phyloP scores from a whole-genome alignment of 2,888 invertebrate species.

The Meloe dianella region DNA sequence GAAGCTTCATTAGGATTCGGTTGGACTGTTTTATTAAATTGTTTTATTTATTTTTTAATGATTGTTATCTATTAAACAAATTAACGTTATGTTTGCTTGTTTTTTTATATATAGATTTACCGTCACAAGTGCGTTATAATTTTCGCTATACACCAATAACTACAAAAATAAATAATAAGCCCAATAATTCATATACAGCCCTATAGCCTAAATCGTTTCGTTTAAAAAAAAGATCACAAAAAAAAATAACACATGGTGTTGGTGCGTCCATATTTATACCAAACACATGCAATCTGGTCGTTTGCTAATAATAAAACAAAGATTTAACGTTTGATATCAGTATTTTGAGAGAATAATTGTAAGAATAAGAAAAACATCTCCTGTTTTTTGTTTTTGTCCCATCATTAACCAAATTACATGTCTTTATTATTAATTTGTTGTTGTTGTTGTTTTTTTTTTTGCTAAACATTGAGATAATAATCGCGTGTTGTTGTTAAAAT shows the following conservation, averaged over 20 bases:
- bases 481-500: constrained; percentile 1
- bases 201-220: constrained; percentile 27
- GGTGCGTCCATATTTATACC: too few relatives aligned
- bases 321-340: constrained; percentile 1
- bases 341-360: too few relatives aligned
- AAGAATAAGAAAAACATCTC: too few relatives aligned
- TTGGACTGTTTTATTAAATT: too few relatives aligned
- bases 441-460: neutral
- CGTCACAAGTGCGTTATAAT: constrained; percentile 18
- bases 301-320: constrained; percentile 17
- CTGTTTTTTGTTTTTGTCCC: neutral
- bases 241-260: constrained; percentile 14
- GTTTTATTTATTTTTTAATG: too few relatives aligned
- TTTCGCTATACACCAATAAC: constrained; percentile 38
- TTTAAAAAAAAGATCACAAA: neutral
- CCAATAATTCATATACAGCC: constrained; percentile 31
- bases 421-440: too few relatives aligned
- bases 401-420: neutral
- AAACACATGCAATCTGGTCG: constrained; percentile 17
- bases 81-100: too few relatives aligned
- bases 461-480: too few relatives aligned
- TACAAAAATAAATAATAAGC: constrained; percentile 35
- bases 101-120: neutral
- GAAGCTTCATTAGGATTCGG: too few relatives aligned
- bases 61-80: too few relatives aligned